These are phyloP conservation scores for Lydus trimaculatus DNA, from an alignment of 2,888 invertebrate species.

Conservation along the genomic window DNA sequence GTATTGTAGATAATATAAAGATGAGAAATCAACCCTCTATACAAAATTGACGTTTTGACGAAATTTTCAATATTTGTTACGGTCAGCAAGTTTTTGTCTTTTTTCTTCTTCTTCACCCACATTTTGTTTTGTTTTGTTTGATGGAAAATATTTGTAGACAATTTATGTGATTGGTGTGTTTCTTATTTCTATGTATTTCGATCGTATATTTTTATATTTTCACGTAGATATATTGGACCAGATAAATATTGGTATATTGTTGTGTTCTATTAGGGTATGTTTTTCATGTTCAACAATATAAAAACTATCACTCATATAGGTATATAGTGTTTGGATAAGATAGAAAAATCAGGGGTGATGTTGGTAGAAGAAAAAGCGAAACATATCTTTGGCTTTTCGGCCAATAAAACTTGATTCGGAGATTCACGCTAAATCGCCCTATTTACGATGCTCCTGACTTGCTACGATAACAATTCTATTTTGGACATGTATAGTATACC, in stretches of 20 bases:
- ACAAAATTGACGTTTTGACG: not conserved
- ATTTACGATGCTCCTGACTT: conserved; percentile 56
- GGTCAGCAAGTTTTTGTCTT: not conserved
- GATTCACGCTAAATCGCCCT: conserved; percentile 55
- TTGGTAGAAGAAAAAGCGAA: conserved; percentile 53
- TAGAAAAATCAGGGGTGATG: conserved; percentile 3
- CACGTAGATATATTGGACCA: conserved; percentile 40
- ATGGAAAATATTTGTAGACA: conserved; percentile 3
- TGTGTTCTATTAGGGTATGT: conserved; percentile 19
- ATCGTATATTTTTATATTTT: conserved; percentile 51
- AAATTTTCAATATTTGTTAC: conserved; percentile 6
- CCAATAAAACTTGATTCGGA: conserved; percentile 67
- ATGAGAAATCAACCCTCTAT: not conserved
- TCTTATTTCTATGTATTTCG: not conserved
- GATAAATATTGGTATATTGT: conserved; percentile 38
- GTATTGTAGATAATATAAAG: not conserved
- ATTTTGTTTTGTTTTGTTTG: not conserved
- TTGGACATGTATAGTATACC: conserved; percentile 31
- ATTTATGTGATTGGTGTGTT: conserved; percentile 5
- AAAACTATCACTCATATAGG: conserved; percentile 57
- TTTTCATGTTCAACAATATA: conserved; percentile 46
- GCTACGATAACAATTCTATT: conserved; percentile 57
- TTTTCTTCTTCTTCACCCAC: not conserved
- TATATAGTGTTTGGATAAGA: conserved; percentile 30
- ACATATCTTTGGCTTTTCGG: conserved; percentile 69